These are phyloP conservation scores for Uropetala carovei DNA, from an alignment of 2,888 invertebrate species.

Conservation along the genomic window DNA sequence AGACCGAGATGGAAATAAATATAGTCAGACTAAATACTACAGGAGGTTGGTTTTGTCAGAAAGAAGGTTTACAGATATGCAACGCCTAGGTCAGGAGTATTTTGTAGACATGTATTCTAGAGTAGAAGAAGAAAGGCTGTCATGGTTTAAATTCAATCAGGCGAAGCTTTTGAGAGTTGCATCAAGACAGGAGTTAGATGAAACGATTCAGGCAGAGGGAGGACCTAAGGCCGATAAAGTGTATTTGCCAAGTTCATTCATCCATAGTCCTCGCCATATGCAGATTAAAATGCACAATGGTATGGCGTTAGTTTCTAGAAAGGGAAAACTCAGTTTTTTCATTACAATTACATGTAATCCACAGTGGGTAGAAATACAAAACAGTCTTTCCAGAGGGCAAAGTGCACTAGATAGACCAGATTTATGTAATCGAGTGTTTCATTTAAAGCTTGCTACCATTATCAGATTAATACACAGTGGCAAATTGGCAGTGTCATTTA, in stretches of 20 bases:
- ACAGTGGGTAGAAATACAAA: not conserved
- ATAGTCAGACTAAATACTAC: not conserved
- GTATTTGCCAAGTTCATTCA: not conserved
- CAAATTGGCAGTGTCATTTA: not conserved
- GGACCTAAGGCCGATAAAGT: not conserved
- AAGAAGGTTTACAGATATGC: not conserved
- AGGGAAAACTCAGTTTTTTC: not conserved
- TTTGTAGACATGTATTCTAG: not conserved
- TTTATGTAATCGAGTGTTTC: not conserved
- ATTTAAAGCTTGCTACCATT: not conserved
- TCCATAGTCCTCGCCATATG: not conserved
- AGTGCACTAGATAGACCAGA: not conserved
- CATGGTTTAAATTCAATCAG: not conserved
- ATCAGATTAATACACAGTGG: not conserved
- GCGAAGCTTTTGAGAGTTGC: not conserved
- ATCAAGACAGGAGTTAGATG: not conserved
- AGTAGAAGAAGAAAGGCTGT: not conserved
- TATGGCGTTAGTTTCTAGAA: not conserved
- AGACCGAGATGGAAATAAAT: not conserved
- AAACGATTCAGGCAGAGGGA: not conserved
- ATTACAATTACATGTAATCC: not conserved
- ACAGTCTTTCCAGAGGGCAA: not conserved
- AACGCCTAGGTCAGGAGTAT: not conserved
- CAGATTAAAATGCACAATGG: not conserved
- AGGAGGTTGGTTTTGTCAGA: not conserved